phyloP scores from a whole-genome alignment of 2,113 vertebrate genomes.

The Carettochelys insculpta region DNA sequence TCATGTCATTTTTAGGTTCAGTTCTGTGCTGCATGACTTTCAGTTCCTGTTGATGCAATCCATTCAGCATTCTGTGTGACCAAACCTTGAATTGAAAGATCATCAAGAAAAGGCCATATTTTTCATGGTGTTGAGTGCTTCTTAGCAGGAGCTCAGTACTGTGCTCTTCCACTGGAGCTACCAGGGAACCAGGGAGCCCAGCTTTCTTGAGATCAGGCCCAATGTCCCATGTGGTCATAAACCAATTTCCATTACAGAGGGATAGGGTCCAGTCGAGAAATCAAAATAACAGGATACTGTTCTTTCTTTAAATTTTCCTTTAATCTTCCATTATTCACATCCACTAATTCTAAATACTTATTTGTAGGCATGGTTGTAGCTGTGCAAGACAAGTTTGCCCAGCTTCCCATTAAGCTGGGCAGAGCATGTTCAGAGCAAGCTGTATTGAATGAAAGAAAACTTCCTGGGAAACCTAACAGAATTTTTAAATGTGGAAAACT shows the following conservation, averaged over 20 bases:
- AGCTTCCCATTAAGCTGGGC: neutral
- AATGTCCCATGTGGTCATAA: neutral
- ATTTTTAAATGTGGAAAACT: neutral
- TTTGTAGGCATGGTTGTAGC: neutral
- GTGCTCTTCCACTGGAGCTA: accelerated
- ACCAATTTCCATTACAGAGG: too few species aligned
- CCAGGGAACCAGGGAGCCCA: neutral
- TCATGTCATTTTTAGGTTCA: slow-evolving; percentile 8
- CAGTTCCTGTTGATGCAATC: neutral
- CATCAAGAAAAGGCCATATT: neutral
- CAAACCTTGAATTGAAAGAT: neutral
- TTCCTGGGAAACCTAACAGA: neutral
- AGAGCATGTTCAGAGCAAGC: neutral
- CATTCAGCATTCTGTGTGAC: neutral
- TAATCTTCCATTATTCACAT: neutral
- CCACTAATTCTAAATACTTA: neutral
- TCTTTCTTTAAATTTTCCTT: neutral
- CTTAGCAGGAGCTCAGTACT: neutral
- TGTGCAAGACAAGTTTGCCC: neutral
- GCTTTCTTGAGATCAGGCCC: neutral
- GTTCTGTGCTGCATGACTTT: neutral
- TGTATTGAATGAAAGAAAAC: neutral
- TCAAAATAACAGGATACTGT: neutral
- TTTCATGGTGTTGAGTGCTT: neutral
- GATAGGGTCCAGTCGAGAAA: too few species aligned